Percentiles rank a stretch among this genome's conserved stretches.
These are phyloP conservation scores for Hemithea aestivaria DNA, from an alignment of 2,888 invertebrate genomes.

Conservation along the genomic window DNA sequence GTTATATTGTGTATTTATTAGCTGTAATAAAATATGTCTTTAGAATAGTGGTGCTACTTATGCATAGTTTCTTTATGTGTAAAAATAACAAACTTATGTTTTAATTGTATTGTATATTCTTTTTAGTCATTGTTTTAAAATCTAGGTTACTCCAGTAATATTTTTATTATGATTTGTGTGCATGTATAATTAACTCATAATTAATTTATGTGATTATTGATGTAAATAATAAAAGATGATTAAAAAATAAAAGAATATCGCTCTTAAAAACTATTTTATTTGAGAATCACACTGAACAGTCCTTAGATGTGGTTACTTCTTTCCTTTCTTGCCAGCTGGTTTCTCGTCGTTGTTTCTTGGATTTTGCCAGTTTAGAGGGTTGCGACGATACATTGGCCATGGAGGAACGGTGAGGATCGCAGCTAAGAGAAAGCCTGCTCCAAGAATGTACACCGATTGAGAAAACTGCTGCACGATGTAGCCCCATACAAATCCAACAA, in stretches of 20 bases:
- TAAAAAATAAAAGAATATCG: conserved; percentile 16
- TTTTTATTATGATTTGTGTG: too few relatives aligned
- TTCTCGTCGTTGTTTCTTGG: conserved; percentile 73
- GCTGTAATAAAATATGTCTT: too few relatives aligned
- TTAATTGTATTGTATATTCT: too few relatives aligned
- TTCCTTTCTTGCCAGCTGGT: conserved; percentile 74
- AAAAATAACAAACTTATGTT: too few relatives aligned
- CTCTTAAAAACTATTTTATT: conserved; percentile 20
- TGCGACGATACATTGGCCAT: conserved; percentile 96
- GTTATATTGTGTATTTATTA: too few relatives aligned
- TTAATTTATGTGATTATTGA: too few relatives aligned
- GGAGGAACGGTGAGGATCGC: conserved; percentile 93
- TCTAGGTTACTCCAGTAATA: too few relatives aligned
- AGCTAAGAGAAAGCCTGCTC: conserved; percentile 93
- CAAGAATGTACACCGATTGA: conserved; percentile 94
- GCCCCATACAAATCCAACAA: conserved; percentile 94
- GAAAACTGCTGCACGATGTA: conserved; percentile 97
- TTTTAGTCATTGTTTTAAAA: too few relatives aligned
- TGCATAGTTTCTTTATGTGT: background rate
- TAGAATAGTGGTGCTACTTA: too few relatives aligned
- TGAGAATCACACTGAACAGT: conserved; percentile 17
- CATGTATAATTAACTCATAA: too few relatives aligned
- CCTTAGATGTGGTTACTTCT: conserved; percentile 47
- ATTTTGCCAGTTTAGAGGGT: conserved; percentile 94
- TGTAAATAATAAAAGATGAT: conserved; percentile 6